Evolutionary conservation across 2,888 invertebrate genomes (phyloP).

Genomic region (Hyalella azteca): DNA sequence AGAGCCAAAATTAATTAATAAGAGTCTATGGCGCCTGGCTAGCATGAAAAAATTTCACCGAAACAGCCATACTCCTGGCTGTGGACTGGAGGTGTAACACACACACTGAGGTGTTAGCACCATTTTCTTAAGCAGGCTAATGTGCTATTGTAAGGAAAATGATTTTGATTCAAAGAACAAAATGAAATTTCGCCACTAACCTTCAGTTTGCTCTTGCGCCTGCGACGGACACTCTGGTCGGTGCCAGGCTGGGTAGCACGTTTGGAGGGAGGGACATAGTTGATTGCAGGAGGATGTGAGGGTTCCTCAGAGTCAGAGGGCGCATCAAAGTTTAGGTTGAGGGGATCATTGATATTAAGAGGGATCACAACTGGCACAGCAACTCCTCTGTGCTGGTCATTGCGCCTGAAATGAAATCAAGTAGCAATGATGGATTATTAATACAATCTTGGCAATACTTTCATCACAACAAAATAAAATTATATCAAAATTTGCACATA

Average conservation of each 20-base stretch:
- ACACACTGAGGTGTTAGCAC: too few relatives aligned
- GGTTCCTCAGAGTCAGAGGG: conserved; percentile 61
- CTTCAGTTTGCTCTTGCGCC: conserved; percentile 56
- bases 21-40: too few relatives aligned
- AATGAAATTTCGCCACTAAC: too few relatives aligned
- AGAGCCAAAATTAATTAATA: too few relatives aligned
- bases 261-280: background rate
- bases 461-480: background rate
- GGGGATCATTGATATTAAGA: conserved; percentile 87
- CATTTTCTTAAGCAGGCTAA: too few relatives aligned
- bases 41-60: background rate
- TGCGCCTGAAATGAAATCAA: background rate
- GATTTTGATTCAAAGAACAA: too few relatives aligned
- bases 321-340: conserved; percentile 79
- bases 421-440: background rate
- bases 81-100: too few relatives aligned
- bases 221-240: conserved; percentile 45
- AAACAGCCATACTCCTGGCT: too few relatives aligned
- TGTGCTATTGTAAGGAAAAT: too few relatives aligned
- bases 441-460: background rate
- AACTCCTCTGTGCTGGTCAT: conserved; percentile 10
- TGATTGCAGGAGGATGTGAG: conserved; percentile 3
- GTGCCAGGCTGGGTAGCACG: conserved; percentile 37
- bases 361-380: conserved; percentile 80
- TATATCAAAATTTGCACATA: too few relatives aligned